Conservation (phyloP, 2,113 vertebrate genomes). For the Ctenodactylus gundi region DNA sequence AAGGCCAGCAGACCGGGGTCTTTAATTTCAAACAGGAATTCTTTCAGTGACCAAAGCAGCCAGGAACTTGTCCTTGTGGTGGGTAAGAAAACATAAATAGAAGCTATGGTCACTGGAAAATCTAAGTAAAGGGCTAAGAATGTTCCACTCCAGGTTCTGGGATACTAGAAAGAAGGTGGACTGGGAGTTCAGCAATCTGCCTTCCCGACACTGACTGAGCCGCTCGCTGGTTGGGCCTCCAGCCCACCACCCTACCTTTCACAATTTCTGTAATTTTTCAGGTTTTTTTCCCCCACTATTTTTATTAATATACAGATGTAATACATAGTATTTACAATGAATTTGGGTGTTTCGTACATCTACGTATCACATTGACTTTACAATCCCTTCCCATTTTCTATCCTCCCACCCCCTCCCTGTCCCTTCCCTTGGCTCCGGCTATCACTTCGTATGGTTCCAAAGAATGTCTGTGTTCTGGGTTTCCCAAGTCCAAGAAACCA, state of each 20-base stretch:
- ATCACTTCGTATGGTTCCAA: no score
- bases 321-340: no score
- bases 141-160: background rate
- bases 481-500: no score
- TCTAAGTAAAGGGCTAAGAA: background rate
- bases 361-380: no score
- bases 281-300: no score
- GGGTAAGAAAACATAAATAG: background rate
- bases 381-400: no score
- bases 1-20: background rate
- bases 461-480: no score
- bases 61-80: background rate
- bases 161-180: background rate
- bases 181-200: background rate
- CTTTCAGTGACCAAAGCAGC: background rate
- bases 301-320: no score
- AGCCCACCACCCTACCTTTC: background rate
- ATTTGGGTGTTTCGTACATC: no score
- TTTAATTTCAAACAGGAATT: slow-evolving; percentile 23
- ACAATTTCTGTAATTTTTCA: no score
- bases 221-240: background rate
- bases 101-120: background rate
- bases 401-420: no score
- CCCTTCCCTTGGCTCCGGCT: no score
- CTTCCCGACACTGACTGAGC: background rate